Percentiles rank a stretch among this genome's conserved stretches.
These are phyloP conservation scores for Stramonita haemastoma DNA, from an alignment of 2,888 invertebrate genomes.

Conservation along the genomic window DNA sequence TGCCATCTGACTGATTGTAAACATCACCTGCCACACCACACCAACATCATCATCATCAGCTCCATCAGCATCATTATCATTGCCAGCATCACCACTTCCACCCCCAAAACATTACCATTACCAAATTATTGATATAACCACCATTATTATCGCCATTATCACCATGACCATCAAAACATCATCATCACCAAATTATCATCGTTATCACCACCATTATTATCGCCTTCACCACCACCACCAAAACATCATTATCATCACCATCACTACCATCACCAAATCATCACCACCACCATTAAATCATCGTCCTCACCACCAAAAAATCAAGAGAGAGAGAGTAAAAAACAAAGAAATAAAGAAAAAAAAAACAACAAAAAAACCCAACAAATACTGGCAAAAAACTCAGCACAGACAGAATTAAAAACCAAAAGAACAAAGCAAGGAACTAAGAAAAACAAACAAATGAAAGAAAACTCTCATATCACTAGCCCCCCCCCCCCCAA, in stretches of 20 bases:
- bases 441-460: background rate
- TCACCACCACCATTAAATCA: background rate
- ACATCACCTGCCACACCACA: constrained; percentile 82
- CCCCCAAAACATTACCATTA: background rate
- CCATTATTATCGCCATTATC: background rate
- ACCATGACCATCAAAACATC: background rate
- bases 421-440: background rate
- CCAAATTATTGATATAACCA: background rate
- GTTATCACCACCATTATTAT: background rate
- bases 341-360: background rate
- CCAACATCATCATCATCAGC: background rate
- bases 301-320: background rate
- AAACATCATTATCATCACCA: background rate
- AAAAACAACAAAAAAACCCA: background rate
- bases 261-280: background rate
- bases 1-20: constrained; percentile 82
- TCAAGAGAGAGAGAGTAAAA: background rate
- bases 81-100: background rate
- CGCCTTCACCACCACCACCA: background rate
- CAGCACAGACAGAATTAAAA: background rate
- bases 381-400: background rate
- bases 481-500: background rate
- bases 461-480: too few species aligned
- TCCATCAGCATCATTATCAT: constrained; percentile 6
- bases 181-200: background rate